Conservation (phyloP, 2,888 invertebrate genomes). For the Xylota segnis region DNA sequence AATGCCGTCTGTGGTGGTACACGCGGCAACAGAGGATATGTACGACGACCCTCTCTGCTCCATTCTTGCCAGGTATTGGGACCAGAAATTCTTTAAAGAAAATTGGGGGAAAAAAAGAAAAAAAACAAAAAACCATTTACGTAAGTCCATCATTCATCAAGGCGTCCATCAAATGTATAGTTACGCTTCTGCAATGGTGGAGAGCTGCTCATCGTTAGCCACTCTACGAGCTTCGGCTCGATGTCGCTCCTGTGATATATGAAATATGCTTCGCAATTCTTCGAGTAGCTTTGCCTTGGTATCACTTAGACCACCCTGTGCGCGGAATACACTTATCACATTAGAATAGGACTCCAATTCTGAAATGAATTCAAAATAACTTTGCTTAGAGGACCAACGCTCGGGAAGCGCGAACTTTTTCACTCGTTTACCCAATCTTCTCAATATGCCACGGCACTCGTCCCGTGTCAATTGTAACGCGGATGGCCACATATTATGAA, state of each 20-base stretch:
- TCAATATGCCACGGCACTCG: conserved; percentile 94
- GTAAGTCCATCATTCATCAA: conserved; percentile 52
- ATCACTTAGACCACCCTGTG: conserved; percentile 94
- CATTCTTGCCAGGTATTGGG: conserved; percentile 90
- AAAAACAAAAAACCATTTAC: conserved; percentile 57
- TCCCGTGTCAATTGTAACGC: conserved; percentile 91
- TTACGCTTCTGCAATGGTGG: conserved; percentile 96
- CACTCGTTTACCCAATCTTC: conserved; percentile 89
- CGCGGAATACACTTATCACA: conserved; percentile 95
- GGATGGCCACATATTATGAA: conserved; percentile 83
- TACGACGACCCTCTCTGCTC: conserved; percentile 94
- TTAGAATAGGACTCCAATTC: conserved; percentile 97
- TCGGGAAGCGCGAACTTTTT: conserved; percentile 78
- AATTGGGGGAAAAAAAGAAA: conserved; percentile 22
- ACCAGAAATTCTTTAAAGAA: conserved; percentile 86
- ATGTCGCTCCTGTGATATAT: conserved; percentile 96
- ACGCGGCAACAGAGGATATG: conserved; percentile 92
- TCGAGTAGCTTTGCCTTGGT: conserved; percentile 93
- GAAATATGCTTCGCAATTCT: conserved; percentile 92
- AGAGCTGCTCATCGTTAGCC: conserved; percentile 95
- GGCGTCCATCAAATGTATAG: conserved; percentile 80
- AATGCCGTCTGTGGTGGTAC: conserved; percentile 94
- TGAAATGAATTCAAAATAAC: conserved; percentile 81
- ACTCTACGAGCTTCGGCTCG: conserved; percentile 96
- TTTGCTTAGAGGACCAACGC: conserved; percentile 64